Conservation (phyloP, 2,888 invertebrate genomes). For the Tethea ocularis region DNA sequence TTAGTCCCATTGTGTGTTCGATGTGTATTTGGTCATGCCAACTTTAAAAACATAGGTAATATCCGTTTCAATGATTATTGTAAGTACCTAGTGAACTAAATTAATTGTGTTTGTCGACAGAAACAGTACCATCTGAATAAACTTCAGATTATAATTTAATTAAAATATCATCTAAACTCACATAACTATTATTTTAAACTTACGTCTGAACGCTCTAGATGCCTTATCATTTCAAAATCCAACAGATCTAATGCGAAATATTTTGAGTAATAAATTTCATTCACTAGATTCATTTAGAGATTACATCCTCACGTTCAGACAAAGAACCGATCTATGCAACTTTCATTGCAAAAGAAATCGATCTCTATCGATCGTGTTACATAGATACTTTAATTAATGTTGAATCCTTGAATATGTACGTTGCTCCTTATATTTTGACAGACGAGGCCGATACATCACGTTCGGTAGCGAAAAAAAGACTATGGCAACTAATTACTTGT, state of each 20-base stretch:
- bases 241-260: background rate
- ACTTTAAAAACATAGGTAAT: no score
- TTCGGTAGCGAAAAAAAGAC: slow-evolving; percentile 51
- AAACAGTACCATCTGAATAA: no score
- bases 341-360: slow-evolving; percentile 28
- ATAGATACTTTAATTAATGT: slow-evolving; percentile 39
- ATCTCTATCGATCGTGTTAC: slow-evolving; percentile 28
- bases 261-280: slow-evolving; percentile 5
- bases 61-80: no score
- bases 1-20: no score
- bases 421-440: slow-evolving; percentile 50
- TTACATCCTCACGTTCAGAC: slow-evolving; percentile 27
- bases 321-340: slow-evolving; percentile 26
- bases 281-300: slow-evolving; percentile 1
- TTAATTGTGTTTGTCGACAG: no score
- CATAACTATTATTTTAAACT: no score
- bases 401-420: slow-evolving; percentile 55
- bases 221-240: background rate
- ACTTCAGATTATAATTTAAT: no score
- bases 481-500: slow-evolving; percentile 62
- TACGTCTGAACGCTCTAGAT: background rate
- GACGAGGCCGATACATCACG: slow-evolving; percentile 62
- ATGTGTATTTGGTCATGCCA: no score
- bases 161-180: no score
- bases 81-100: no score